phyloP scores from a whole-genome alignment of 2,113 vertebrate genomes.

The Hylia prasina region DNA sequence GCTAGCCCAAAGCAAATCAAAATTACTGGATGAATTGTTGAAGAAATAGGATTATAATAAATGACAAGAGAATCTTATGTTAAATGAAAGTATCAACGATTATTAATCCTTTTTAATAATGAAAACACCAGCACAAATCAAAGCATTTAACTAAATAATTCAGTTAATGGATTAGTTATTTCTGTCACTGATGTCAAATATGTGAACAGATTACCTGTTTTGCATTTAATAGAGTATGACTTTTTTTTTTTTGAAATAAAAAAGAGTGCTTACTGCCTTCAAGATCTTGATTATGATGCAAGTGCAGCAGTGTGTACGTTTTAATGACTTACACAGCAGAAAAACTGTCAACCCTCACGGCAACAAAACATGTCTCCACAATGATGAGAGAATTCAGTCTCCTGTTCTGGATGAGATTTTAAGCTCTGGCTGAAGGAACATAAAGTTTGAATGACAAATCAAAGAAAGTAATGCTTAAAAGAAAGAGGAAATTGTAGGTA shows the following conservation, averaged over 20 bases:
- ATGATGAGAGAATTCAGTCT: background rate
- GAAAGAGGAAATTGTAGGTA: background rate
- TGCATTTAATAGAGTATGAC: background rate
- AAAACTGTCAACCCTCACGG: background rate
- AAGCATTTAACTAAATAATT: background rate
- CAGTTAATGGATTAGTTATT: background rate
- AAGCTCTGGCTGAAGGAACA: background rate
- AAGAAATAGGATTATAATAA: slow-evolving; percentile 24
- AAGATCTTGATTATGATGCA: background rate
- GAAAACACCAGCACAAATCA: background rate
- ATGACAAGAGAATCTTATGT: background rate
- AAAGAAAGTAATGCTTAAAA: slow-evolving; percentile 17
- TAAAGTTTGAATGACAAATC: slow-evolving; percentile 34
- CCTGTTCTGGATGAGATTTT: background rate
- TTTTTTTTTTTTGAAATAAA: background rate
- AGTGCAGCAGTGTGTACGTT: background rate
- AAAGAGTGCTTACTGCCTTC: background rate
- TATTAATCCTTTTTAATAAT: background rate
- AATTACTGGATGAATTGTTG: background rate
- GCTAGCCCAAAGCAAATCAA: background rate
- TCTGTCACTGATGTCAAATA: background rate
- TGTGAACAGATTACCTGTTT: background rate
- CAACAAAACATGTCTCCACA: background rate
- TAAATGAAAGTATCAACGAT: background rate
- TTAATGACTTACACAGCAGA: background rate